These are phyloP conservation scores for Gallinago solitaria DNA, from an alignment of 2,797 vertebrate genomes.

Conservation along the genomic window DNA sequence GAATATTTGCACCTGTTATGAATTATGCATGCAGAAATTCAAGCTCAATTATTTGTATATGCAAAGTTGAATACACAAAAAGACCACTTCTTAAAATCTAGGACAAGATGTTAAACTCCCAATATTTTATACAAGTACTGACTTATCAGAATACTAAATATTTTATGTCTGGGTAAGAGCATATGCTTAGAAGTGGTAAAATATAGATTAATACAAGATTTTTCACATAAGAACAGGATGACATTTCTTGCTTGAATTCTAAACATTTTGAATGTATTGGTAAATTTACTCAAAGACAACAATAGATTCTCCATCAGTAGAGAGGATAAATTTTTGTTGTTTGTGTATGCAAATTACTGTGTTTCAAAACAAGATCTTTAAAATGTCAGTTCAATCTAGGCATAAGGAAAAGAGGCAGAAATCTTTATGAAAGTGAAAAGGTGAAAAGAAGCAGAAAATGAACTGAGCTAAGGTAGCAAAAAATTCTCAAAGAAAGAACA, in stretches of 20 bases:
- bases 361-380: neutral
- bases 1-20: conserved; percentile 53
- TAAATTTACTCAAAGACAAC: neutral
- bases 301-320: neutral
- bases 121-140: conserved; percentile 16
- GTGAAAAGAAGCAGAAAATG: neutral
- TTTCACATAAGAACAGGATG: neutral
- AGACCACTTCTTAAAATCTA: conserved; percentile 27
- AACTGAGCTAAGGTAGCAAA: neutral
- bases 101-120: conserved; percentile 32
- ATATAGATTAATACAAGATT: conserved; percentile 13
- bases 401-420: neutral
- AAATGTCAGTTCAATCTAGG: neutral
- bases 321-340: neutral
- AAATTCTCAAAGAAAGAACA: neutral
- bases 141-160: conserved; percentile 27
- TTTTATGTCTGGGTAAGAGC: conserved; percentile 6
- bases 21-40: conserved; percentile 37
- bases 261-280: neutral
- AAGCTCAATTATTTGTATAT: conserved; percentile 46
- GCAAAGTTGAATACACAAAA: conserved; percentile 35
- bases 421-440: neutral
- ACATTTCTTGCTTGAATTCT: neutral
- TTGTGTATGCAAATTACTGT: neutral
- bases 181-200: neutral